These are phyloP conservation scores for Phoxinus phoxinus DNA, from an alignment of 2,113 vertebrate species.

Conservation along the genomic window DNA sequence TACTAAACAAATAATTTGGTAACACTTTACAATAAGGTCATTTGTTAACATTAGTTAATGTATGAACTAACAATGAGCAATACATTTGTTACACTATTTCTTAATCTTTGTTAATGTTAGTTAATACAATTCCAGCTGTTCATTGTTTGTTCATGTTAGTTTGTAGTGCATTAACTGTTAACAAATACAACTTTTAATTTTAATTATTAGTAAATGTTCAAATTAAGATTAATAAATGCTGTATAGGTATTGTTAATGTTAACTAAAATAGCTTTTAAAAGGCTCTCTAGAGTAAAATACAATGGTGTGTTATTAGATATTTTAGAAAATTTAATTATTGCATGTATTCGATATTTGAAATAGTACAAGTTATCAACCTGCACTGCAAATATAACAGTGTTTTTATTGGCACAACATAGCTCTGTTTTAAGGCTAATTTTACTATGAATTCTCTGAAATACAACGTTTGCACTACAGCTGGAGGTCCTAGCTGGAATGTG, in stretches of 20 bases:
- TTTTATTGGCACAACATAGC: slow-evolving; percentile 17
- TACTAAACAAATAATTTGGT: background rate
- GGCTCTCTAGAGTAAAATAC: background rate
- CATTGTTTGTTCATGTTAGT: too few species aligned
- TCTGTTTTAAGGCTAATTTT: slow-evolving; percentile 58
- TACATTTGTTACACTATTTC: too few species aligned
- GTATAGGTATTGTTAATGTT: too few species aligned
- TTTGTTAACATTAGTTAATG: too few species aligned
- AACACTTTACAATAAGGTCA: too few species aligned
- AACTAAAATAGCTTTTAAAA: background rate
- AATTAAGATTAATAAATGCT: too few species aligned
- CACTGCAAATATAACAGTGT: background rate
- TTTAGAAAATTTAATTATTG: slow-evolving; percentile 54
- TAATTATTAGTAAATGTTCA: too few species aligned
- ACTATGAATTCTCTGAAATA: slow-evolving; percentile 62
- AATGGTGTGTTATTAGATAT: background rate
- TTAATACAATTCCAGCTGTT: too few species aligned
- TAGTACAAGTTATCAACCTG: background rate
- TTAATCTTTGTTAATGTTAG: too few species aligned
- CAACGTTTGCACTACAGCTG: slow-evolving; percentile 80
- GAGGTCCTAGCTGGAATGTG: slow-evolving; percentile 83
- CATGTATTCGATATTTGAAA: slow-evolving; percentile 64
- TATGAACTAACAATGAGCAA: too few species aligned
- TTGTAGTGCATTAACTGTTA: too few species aligned
- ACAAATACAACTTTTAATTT: too few species aligned